Percentiles rank a stretch among this genome's conserved stretches.
These are phyloP conservation scores for Uloborus diversus DNA, from an alignment of 1,140 invertebrate genomes.

Conservation along the genomic window DNA sequence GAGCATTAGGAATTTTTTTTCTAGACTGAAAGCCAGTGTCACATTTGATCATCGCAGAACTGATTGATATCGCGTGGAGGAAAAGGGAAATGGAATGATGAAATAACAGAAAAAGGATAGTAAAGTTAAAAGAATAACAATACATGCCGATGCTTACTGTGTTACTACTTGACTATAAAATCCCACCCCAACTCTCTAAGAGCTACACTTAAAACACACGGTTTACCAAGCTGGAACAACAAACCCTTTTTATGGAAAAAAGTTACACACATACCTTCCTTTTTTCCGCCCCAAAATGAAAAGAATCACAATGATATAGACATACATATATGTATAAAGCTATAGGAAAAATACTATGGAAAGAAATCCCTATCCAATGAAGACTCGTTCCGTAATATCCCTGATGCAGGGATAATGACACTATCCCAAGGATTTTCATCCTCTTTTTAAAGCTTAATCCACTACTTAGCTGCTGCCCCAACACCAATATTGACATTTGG, in stretches of 20 bases:
- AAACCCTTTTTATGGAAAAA: neutral
- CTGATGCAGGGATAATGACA: conserved; percentile 54
- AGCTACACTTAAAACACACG: no score
- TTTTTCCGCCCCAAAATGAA: neutral
- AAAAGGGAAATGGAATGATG: neutral
- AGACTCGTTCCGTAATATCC: conserved; percentile 55
- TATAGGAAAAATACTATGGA: neutral
- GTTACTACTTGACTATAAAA: no score
- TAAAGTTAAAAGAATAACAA: no score
- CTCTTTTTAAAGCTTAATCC: conserved; percentile 58
- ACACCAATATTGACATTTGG: conserved; percentile 57
- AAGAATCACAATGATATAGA: neutral
- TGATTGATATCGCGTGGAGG: neutral
- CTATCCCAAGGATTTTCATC: conserved; percentile 31
- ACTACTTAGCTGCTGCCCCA: conserved; percentile 50
- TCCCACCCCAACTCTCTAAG: no score
- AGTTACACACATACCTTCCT: neutral
- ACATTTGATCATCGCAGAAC: neutral
- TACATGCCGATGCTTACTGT: no score
- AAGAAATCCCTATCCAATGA: conserved; percentile 44
- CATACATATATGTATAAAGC: no score
- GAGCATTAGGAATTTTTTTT: no score
- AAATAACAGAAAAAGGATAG: neutral
- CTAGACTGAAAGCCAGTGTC: neutral
- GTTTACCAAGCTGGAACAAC: no score